These are phyloP conservation scores for Chelonoidis abingdonii DNA, from an alignment of 2,113 vertebrate species.

Conservation along the genomic window DNA sequence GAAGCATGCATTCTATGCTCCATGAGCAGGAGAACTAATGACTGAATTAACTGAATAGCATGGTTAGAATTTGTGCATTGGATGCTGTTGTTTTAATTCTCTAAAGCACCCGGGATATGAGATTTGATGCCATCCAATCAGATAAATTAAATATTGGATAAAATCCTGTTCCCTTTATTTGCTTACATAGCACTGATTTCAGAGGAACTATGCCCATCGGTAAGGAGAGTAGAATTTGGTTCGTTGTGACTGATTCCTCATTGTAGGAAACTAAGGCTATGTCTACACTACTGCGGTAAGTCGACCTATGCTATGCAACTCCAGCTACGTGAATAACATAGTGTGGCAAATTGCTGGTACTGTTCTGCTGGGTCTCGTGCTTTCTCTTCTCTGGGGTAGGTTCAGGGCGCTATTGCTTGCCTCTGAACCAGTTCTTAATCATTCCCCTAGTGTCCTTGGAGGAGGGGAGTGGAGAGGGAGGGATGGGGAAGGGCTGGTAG, in stretches of 20 bases:
- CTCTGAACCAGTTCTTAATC: too few relatives aligned
- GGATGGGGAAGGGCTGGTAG: too few relatives aligned
- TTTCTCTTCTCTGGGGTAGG: too few relatives aligned
- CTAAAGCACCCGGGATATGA: not conserved
- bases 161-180: not conserved
- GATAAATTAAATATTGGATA: not conserved
- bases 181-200: not conserved
- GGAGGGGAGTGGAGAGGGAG: too few relatives aligned
- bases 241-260: not conserved
- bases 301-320: too few relatives aligned
- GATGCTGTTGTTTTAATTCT: conserved; percentile 17
- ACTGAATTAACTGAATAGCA: not conserved
- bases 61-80: conserved; percentile 41
- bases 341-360: too few relatives aligned
- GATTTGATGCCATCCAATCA: not conserved
- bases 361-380: too few relatives aligned
- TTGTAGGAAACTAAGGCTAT: not conserved
- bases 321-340: too few relatives aligned
- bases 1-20: not conserved
- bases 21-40: not conserved
- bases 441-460: too few relatives aligned
- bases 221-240: not conserved
- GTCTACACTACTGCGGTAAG: too few relatives aligned
- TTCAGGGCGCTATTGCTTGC: too few relatives aligned
- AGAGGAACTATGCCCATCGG: not conserved